Percentiles rank a stretch among this genome's conserved stretches.
These are phyloP conservation scores for Petrophora chlorosata DNA, from an alignment of 2,888 invertebrate species.

Conservation along the genomic window DNA sequence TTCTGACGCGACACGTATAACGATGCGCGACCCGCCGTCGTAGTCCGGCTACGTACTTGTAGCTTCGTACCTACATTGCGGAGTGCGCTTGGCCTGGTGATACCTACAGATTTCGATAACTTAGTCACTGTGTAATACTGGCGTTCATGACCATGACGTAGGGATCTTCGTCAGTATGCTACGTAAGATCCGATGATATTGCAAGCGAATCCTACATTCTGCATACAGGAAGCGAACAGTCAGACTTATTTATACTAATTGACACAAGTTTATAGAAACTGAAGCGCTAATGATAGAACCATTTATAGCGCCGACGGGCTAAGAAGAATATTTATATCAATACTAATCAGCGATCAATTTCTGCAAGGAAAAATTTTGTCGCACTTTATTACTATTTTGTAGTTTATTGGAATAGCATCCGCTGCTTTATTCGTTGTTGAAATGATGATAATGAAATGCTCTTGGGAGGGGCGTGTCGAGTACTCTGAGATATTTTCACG, in stretches of 20 bases:
- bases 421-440: conserved; percentile 17
- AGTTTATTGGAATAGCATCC: conserved; percentile 14
- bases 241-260: conserved; percentile 52
- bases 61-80: no score
- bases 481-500: conserved; percentile 20
- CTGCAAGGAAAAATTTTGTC: conserved; percentile 4
- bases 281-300: conserved; percentile 31
- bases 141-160: conserved; percentile 43
- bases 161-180: conserved; percentile 11
- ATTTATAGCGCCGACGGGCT: conserved; percentile 32
- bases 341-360: background rate
- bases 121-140: no score
- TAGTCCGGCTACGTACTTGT: no score
- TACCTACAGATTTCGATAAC: no score
- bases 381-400: conserved; percentile 5
- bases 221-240: conserved; percentile 49
- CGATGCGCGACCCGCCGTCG: no score
- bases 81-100: no score
- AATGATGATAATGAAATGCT: conserved; percentile 6
- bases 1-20: no score
- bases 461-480: conserved; percentile 14
- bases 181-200: conserved; percentile 43
- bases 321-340: background rate
- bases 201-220: conserved; percentile 46
- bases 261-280: conserved; percentile 40